Evolutionary conservation across 2,888 invertebrate genomes (phyloP), one percentile per base, ranked within the genome.

Genomic region (Nemapogon koenigi): DNA sequence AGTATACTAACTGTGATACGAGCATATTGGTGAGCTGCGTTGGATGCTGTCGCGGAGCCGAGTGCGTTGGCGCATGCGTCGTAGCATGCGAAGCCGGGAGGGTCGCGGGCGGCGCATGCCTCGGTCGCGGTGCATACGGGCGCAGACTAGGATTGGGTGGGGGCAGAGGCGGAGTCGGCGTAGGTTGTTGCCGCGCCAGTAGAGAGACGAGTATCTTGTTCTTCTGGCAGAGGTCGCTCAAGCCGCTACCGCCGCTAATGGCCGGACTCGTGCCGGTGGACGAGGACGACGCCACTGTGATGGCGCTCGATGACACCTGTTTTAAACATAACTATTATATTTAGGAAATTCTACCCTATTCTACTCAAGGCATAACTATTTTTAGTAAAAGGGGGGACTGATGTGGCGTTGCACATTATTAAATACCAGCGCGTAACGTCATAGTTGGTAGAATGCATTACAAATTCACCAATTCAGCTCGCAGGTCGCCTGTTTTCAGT

Each of bases 151-250:
- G 90, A 48, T 86, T 87, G 44, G 87, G 86, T 46, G 86, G 82
- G 45, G 86, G 86, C 52, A 87, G 78, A 42, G 86, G 86, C 35
- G 86, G 85, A 16, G 88, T 83, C 28, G 86, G 84, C 47, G 81
- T 72, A 16, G 85, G 81, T 45, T 87, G 86, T 50, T 89, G 87
- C 59, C 89, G 88, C 38, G 90, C 91, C 56, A 94, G 69, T 50
- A 94, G 67, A 29, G 87, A 87, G 26, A 92, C 93, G 48, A 94
- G 78, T 86, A 94, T 93, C 62, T 88, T 87, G 63, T 94, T 94
- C 59, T 86, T 88, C 64, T 90, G 88, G 66, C 90, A 90, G 36
- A 94, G 76, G 47, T 86, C 85, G 50, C 89, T 90, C 62, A 72
- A 79, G 49, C 70, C 70, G 28, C 63, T 50, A 4, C 51, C 43